Base-by-base conservation (phyloP, 2,113 vertebrate genomes). In the Aldabrachelys gigantea region DNA sequence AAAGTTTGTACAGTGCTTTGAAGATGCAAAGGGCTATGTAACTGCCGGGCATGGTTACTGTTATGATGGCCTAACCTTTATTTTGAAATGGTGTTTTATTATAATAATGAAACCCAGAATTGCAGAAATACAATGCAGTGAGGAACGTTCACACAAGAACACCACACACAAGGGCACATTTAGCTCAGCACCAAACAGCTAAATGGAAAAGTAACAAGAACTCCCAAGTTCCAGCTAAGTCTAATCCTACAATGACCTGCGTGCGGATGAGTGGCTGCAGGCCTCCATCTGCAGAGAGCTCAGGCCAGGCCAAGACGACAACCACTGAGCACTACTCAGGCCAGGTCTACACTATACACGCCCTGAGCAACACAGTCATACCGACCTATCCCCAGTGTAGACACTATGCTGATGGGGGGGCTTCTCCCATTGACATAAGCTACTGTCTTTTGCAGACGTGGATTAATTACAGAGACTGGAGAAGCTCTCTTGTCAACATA, bases 41-140 rank as follows among this genome's bases (percentile, higher is more conserved):
- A 4, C 88, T 56, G 59, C 90, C 8, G 89, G 87, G 84, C 92
- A 91, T 97, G 94, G 95, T 95, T 95, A 91, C 24, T 50, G 5
- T 69, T 78, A 3, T 4, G 0, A 85, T 92, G 93, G 80, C 92
- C 57, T 94, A 1, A 19, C 87, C 75, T 92, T 85, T 80, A 22
- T 92, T 87, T 35, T 93, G 2, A 7, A 27, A 25, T 52, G 1
- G 1, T 10, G 5, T 2, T 25, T 19, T 31, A 35, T 3, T 0
- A 4, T 4, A 53, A 82, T 14, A 38, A n/a, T 12, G 12, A 56
- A 54, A 82, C 12, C 17, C 9, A 27, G 80, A 52, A 49, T 31
- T 79, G 76, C 47, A 50, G 76, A 47, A 54, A 25, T 24, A 35
- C 80, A 53, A 24, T 10, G 4, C 49, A 50, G 8, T 8, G 50